Percentiles rank a stretch among this genome's conserved stretches.
These are phyloP conservation scores for Lucinisca nassula DNA, from an alignment of 2,888 invertebrate genomes.

Conservation along the genomic window DNA sequence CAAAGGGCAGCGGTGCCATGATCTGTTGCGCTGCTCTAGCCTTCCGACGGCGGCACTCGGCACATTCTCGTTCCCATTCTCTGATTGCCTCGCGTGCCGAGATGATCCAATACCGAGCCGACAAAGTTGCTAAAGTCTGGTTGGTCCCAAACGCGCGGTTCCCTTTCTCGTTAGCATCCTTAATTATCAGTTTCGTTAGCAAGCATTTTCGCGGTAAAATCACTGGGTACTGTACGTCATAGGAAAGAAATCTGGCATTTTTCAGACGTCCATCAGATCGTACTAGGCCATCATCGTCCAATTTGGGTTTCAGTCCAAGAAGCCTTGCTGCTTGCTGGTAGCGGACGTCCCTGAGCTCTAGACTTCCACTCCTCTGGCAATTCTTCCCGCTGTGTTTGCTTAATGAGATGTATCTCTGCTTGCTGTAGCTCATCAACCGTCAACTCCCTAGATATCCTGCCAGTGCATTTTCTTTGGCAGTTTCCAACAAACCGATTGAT, in stretches of 20 bases:
- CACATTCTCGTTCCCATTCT: slow-evolving; percentile 24
- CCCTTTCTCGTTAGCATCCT: slow-evolving; percentile 47
- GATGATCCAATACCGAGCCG: not conserved
- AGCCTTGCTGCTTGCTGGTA: slow-evolving; percentile 44
- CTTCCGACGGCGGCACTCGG: slow-evolving; percentile 30
- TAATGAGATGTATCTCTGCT: slow-evolving; percentile 29
- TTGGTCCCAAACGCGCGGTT: slow-evolving; percentile 53
- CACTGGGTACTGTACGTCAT: slow-evolving; percentile 44
- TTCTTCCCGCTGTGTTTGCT: not conserved
- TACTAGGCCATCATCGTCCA: slow-evolving; percentile 51
- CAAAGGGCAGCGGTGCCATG: too few species aligned
- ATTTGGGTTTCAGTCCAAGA: slow-evolving; percentile 29
- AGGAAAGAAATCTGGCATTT: slow-evolving; percentile 53
- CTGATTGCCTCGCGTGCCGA: slow-evolving; percentile 14
- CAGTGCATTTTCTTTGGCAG: not conserved
- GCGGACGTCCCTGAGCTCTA: not conserved
- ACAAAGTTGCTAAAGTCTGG: slow-evolving; percentile 26
- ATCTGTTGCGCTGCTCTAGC: slow-evolving; percentile 35
- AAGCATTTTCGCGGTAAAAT: slow-evolving; percentile 55
- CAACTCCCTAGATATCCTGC: slow-evolving; percentile 12
- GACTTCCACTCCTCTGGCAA: slow-evolving; percentile 23
- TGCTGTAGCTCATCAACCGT: slow-evolving; percentile 29
- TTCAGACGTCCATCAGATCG: slow-evolving; percentile 15
- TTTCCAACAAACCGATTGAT: slow-evolving; percentile 42
- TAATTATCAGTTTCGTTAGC: slow-evolving; percentile 60